Evolutionary conservation across 2,888 invertebrate species (phyloP).

Genomic region (Apomyelois bistriatella): DNA sequence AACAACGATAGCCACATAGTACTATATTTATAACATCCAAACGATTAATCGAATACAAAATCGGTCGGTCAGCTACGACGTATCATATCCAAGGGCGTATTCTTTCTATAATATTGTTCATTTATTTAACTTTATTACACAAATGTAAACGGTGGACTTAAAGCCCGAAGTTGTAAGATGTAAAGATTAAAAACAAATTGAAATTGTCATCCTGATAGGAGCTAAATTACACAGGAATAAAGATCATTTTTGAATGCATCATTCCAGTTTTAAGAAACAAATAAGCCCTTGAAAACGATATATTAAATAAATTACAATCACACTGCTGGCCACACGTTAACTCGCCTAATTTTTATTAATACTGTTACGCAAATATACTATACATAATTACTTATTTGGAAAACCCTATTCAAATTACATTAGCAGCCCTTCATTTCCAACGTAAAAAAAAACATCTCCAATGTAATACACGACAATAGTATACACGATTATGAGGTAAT

Average conservation of each 20-base stretch:
- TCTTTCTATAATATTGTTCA: background rate
- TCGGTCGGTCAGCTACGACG: constrained; percentile 6
- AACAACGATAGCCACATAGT: constrained; percentile 11
- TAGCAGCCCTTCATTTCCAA: constrained; percentile 22
- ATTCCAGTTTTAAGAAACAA: background rate
- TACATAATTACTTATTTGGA: constrained; percentile 26
- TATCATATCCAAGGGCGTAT: background rate
- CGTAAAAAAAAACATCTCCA: constrained; percentile 31
- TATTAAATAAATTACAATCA: constrained; percentile 19
- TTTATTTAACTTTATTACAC: too few relatives aligned
- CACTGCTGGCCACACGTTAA: constrained; percentile 41
- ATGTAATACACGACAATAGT: constrained; percentile 40
- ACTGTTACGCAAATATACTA: constrained; percentile 51
- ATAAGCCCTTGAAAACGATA: background rate
- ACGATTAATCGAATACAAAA: constrained; percentile 8
- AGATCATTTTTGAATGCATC: background rate
- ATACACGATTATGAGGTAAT: constrained; percentile 49
- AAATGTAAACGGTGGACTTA: too few relatives aligned
- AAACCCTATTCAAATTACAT: constrained; percentile 27
- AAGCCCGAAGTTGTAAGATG: too few relatives aligned
- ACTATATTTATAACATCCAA: constrained; percentile 11
- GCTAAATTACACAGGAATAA: background rate
- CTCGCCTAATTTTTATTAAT: constrained; percentile 51
- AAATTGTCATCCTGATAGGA: too few relatives aligned
- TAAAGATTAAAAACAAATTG: too few relatives aligned